Evolutionary conservation across 2,797 vertebrate species (phyloP), one percentile per base, ranked within the genome.

Genomic region (Oryzias sinensis): DNA sequence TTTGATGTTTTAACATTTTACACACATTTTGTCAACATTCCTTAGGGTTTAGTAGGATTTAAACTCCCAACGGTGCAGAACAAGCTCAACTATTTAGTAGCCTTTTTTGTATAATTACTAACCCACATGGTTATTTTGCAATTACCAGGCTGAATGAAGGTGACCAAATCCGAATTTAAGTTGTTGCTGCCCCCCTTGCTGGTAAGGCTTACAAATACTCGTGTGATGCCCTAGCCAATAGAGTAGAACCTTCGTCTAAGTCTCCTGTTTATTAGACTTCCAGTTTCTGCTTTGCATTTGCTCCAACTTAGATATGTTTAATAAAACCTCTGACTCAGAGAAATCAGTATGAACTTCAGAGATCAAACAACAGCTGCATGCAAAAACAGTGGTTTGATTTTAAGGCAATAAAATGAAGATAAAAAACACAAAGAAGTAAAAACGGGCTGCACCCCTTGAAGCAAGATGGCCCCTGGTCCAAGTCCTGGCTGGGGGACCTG

Each of bases 131-230:
- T 43, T 68, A 77, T 83, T 82, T 83, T 83, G 52, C 63, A 62
- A 85, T 74, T 77, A 68, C 80, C 87, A 92, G 92, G 88, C 55
- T 92, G 85, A 89, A 90, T 75, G 88, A 91, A 64, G 89, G 82
- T 43, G 86, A 91, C 79, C 87, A 90, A 70, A 92, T 92, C 78
- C 84, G 87, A 82, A 86, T 93, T 81, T 92, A 91, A 82, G 64
- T 44, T 7, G 67, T 61, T 18, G 43, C 52, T 17, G 52, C 25
- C n/a, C 80, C 43, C 1, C 33, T 43, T 52, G 48, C 71, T 41
- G 90, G 90, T 90, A 90, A 92, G 90, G 54, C 60, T 52, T 56
- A 56, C 58, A 54, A 33, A 57, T 44, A 55, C 43, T 20, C 40
- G 29, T n/a, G n/a, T 64, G 49, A 49, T 29, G 49, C 8, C 4